These are phyloP conservation scores for Reticulitermes lucifugus DNA, from an alignment of 2,888 invertebrate genomes.

Conservation along the genomic window DNA sequence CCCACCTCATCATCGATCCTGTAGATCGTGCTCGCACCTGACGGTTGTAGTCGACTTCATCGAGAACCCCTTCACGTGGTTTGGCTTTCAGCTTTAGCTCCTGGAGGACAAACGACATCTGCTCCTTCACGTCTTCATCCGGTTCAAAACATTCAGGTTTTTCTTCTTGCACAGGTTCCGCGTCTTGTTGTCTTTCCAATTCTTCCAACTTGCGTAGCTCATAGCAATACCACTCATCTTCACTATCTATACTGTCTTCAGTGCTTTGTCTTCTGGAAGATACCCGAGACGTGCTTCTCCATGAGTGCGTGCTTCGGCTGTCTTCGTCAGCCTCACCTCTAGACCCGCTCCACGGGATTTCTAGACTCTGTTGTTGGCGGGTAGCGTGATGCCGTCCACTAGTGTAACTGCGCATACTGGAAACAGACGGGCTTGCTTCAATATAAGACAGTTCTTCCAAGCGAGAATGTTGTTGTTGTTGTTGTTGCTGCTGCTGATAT, in stretches of 20 bases:
- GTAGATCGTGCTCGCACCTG: conserved; percentile 42
- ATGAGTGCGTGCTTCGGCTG: conserved; percentile 87
- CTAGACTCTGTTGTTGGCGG: conserved; percentile 81
- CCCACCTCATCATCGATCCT: conserved; percentile 46
- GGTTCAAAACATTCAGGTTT: conserved; percentile 66
- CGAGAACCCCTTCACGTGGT: conserved; percentile 61
- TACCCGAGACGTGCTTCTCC: conserved; percentile 85
- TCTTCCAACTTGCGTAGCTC: conserved; percentile 88
- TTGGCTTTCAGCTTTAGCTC: conserved; percentile 80
- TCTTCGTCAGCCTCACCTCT: conserved; percentile 78
- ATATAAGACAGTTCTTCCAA: conserved; percentile 69
- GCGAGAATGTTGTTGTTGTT: conserved; percentile 3
- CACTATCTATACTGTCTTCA: conserved; percentile 92
- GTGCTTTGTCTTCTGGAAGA: conserved; percentile 91
- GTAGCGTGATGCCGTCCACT: conserved; percentile 67
- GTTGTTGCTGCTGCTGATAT: neutral
- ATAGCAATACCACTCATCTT: conserved; percentile 94
- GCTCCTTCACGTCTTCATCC: conserved; percentile 78
- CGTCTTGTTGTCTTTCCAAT: conserved; percentile 80
- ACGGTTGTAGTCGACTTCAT: conserved; percentile 61
- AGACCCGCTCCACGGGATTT: conserved; percentile 77
- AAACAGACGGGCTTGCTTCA: conserved; percentile 76
- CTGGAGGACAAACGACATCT: conserved; percentile 82
- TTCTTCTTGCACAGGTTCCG: conserved; percentile 66
- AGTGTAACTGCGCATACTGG: conserved; percentile 70